Percentiles rank a stretch among this genome's conserved stretches.
Evolutionary conservation across 2,888 invertebrate genomes (phyloP).

Genomic region (Drosophila paramelanica): DNA sequence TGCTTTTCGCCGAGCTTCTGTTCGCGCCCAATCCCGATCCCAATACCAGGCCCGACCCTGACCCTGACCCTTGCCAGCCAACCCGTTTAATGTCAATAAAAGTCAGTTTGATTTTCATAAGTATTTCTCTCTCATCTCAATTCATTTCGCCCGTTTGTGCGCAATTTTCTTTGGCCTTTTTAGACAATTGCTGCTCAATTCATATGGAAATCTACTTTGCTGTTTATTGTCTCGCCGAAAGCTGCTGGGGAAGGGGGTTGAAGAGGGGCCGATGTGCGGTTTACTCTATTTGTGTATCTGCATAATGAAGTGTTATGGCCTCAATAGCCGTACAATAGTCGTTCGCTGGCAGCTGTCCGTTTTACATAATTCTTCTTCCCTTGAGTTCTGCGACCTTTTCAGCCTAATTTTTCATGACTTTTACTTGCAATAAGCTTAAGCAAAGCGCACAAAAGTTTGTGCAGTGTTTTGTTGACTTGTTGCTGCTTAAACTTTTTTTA

Average conservation of each 20-base stretch:
- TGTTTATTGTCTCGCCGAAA: constrained; percentile 27
- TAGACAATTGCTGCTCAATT: constrained; percentile 70
- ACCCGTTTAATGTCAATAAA: constrained; percentile 45
- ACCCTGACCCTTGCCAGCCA: constrained; percentile 17
- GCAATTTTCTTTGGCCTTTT: constrained; percentile 51
- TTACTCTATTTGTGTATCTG: constrained; percentile 35
- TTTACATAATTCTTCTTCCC: constrained; percentile 30
- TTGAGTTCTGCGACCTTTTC: constrained; percentile 31
- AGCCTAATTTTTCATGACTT: constrained; percentile 24
- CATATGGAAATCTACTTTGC: constrained; percentile 66
- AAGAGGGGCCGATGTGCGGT: not conserved
- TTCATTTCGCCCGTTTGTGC: constrained; percentile 25
- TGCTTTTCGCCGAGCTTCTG: constrained; percentile 20
- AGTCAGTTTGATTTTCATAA: constrained; percentile 72
- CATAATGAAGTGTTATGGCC: constrained; percentile 63
- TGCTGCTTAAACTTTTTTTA: constrained; percentile 28
- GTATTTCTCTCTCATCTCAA: constrained; percentile 33
- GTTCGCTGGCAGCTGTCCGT: constrained; percentile 12
- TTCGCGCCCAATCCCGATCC: no score
- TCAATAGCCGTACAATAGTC: constrained; percentile 48
- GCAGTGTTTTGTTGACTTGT: constrained; percentile 36
- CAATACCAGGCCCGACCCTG: not conserved
- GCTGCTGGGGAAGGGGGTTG: not conserved
- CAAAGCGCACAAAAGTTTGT: constrained; percentile 26
- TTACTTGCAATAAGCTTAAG: constrained; percentile 33